phyloP scores from a whole-genome alignment of 2,797 vertebrate genomes.

The Cirrhinus mrigala region DNA sequence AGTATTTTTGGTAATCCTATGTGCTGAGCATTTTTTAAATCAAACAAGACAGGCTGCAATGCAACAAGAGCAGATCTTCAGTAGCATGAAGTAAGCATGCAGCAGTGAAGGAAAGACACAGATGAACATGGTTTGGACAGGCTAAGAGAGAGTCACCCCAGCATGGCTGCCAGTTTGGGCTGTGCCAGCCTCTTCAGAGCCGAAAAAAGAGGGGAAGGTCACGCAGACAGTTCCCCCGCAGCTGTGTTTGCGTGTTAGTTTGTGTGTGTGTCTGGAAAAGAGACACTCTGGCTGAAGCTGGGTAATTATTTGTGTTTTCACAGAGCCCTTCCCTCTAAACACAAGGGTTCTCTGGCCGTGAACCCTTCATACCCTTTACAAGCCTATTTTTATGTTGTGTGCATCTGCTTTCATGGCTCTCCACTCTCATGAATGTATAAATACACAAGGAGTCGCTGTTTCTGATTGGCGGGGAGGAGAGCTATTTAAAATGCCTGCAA shows the following conservation, averaged over 20 bases:
- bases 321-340: conserved; percentile 66
- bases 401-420: conserved; percentile 68
- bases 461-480: conserved; percentile 51
- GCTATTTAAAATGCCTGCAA: conserved; percentile 48
- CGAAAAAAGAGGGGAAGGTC: conserved; percentile 29
- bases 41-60: not conserved
- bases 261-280: conserved; percentile 41
- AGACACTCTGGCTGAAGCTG: conserved; percentile 75
- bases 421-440: conserved; percentile 74
- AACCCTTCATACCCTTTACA: conserved; percentile 74
- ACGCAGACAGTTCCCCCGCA: not conserved
- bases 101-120: not conserved
- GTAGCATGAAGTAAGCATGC: not conserved
- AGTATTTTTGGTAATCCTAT: not conserved
- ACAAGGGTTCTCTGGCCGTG: conserved; percentile 68
- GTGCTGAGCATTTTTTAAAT: not conserved
- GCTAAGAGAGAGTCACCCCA: not conserved
- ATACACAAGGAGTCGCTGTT: conserved; percentile 71
- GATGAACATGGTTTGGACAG: not conserved
- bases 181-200: conserved; percentile 41
- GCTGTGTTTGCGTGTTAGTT: conserved; percentile 38
- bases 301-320: conserved; percentile 78
- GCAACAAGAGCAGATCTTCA: not conserved
- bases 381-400: conserved; percentile 71
- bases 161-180: conserved; percentile 23